These are phyloP conservation scores for Tenthredo amoena DNA, from an alignment of 2,888 invertebrate species.

Conservation along the genomic window DNA sequence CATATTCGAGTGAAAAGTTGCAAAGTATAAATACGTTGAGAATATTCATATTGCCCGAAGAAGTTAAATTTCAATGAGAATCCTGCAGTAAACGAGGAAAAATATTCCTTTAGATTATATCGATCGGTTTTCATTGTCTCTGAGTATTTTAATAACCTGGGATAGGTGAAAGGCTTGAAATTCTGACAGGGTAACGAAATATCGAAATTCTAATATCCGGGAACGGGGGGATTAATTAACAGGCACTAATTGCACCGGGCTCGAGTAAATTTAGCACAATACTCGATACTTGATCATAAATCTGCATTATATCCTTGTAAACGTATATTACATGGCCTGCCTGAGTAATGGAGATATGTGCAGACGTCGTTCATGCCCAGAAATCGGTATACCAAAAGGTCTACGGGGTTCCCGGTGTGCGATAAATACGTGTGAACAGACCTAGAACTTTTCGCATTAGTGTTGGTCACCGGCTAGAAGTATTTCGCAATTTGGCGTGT, in stretches of 20 bases:
- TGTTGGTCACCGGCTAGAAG: background rate
- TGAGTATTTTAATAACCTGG: no score
- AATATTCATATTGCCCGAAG: no score
- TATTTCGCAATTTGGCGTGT: background rate
- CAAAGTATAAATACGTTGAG: no score
- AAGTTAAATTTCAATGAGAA: no score
- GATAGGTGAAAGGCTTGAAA: no score
- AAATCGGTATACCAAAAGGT: background rate
- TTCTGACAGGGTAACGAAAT: no score
- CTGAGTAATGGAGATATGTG: conserved; percentile 26
- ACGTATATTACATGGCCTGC: background rate
- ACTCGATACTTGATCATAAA: conserved; percentile 40
- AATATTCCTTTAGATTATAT: no score
- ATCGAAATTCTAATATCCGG: background rate
- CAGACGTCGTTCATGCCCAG: background rate
- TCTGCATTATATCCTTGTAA: conserved; percentile 13
- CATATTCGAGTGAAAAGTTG: background rate
- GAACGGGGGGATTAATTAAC: background rate
- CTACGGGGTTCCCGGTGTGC: background rate
- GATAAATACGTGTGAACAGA: background rate
- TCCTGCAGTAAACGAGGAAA: no score
- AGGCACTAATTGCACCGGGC: background rate
- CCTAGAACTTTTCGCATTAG: conserved; percentile 7
- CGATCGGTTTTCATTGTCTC: no score
- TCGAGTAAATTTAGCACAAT: background rate